These are phyloP conservation scores for Anseranas semipalmata DNA, from an alignment of 2,113 vertebrate species.

Conservation along the genomic window DNA sequence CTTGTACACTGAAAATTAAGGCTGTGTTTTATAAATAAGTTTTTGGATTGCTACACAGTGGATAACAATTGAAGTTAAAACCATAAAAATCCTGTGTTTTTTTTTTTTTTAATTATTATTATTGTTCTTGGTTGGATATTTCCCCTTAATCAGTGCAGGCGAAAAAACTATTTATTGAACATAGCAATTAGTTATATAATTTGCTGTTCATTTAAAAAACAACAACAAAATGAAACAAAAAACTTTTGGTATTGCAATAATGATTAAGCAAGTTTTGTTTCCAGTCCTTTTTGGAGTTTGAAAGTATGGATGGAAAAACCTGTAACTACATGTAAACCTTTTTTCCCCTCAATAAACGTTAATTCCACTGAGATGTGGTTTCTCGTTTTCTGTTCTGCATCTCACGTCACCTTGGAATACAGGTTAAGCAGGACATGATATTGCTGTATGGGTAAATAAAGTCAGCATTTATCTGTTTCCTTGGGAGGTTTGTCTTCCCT, in stretches of 20 bases:
- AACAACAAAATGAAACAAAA: neutral
- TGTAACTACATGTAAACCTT: constrained; percentile 33
- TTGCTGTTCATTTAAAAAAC: constrained; percentile 55
- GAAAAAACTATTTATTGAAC: constrained; percentile 71
- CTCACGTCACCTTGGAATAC: neutral
- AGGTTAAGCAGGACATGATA: neutral
- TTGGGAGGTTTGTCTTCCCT: neutral
- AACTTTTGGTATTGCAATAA: constrained; percentile 54
- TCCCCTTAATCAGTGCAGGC: constrained; percentile 65
- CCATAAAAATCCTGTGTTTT: constrained; percentile 21
- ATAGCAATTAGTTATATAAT: constrained; percentile 76
- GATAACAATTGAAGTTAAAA: constrained; percentile 64
- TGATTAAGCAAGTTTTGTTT: constrained; percentile 62
- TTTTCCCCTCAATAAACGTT: constrained; percentile 76
- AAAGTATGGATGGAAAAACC: constrained; percentile 40
- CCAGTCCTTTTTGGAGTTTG: constrained; percentile 44
- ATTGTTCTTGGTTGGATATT: constrained; percentile 54
- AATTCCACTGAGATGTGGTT: constrained; percentile 61
- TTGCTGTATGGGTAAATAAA: neutral
- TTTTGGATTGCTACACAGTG: constrained; percentile 51
- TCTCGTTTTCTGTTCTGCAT: neutral
- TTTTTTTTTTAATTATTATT: neutral
- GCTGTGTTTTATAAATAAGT: constrained; percentile 44
- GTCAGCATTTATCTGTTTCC: neutral
- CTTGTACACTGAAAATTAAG: constrained; percentile 57